phyloP scores from a whole-genome alignment of 64 coral and sea anemone species.

The Platygyra sinensis region DNA sequence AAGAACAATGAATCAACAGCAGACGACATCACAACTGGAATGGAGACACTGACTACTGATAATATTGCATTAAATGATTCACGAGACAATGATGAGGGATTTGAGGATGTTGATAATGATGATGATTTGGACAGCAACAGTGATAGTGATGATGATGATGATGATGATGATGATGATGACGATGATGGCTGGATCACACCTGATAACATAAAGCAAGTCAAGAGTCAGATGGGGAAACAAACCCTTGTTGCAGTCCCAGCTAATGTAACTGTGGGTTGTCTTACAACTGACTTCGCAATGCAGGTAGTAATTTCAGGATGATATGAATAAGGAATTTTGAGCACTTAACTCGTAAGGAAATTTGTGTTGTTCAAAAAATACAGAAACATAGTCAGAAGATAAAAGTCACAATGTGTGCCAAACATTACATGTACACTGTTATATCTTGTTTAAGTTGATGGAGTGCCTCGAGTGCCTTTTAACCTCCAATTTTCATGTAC shows the following conservation, averaged over 20 bases:
- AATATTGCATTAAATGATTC: background rate
- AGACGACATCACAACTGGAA: background rate
- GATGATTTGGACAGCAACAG: conserved; percentile 28
- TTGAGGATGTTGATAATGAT: background rate
- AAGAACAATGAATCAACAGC: background rate
- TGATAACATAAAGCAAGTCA: conserved; percentile 78
- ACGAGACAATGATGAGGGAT: conserved; percentile 16
- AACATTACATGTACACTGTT: too few species aligned
- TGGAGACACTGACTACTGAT: background rate
- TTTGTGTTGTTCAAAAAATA: too few species aligned
- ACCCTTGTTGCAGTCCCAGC: conserved; percentile 24
- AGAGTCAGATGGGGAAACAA: conserved; percentile 57
- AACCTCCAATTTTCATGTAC: too few species aligned
- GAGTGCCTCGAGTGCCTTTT: too few species aligned
- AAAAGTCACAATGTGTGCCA: too few species aligned
- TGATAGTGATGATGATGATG: conserved; percentile 50
- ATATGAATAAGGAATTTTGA: background rate
- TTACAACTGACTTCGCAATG: conserved; percentile 98
- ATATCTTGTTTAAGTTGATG: too few species aligned
- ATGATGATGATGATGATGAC: conserved; percentile 70
- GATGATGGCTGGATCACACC: conserved; percentile 96
- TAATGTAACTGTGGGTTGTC: conserved; percentile 84
- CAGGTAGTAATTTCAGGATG: conserved; percentile 49
- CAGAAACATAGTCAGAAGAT: too few species aligned
- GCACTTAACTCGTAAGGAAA: background rate